phyloP scores from a whole-genome alignment of 2,797 vertebrate genomes.

The Melanotaenia pygmaea region DNA sequence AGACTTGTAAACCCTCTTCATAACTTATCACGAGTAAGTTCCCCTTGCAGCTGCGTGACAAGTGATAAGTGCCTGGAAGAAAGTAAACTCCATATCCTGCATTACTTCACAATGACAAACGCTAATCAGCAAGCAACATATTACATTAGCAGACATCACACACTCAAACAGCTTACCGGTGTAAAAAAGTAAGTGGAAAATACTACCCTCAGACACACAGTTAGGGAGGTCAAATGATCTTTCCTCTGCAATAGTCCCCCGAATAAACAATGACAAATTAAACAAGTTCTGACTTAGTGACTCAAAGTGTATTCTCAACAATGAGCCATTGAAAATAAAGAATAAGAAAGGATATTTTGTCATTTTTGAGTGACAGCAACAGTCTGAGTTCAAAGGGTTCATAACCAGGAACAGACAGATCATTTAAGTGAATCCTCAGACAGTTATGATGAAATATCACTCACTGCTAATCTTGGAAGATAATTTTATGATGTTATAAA shows the following conservation, averaged over 20 bases:
- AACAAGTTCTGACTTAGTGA: background rate
- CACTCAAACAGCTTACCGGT: constrained; percentile 6
- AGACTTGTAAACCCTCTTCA: constrained; percentile 18
- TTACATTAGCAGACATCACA: constrained; percentile 14
- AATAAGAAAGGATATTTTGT: constrained; percentile 64
- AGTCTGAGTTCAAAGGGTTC: constrained; percentile 79
- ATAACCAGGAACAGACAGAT: constrained; percentile 71
- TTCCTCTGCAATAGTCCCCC: constrained; percentile 22
- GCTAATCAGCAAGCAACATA: constrained; percentile 15
- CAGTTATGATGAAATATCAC: constrained; percentile 23
- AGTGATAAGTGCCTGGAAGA: constrained; percentile 49
- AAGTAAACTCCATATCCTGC: constrained; percentile 27
- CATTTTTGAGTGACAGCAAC: constrained; percentile 70
- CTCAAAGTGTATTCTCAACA: background rate
- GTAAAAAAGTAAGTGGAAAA: constrained; percentile 17
- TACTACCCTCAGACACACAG: constrained; percentile 13
- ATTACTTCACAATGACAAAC: constrained; percentile 28
- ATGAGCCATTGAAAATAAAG: constrained; percentile 34
- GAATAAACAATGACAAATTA: constrained; percentile 17
- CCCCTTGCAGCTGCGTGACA: constrained; percentile 26
- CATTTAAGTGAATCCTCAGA: constrained; percentile 77
- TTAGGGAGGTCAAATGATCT: constrained; percentile 22
- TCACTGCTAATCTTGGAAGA: background rate
- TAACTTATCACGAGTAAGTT: background rate
- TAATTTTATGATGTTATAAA: background rate